These are phyloP conservation scores for Streptopelia turtur DNA, from an alignment of 2,797 vertebrate genomes.

Conservation along the genomic window DNA sequence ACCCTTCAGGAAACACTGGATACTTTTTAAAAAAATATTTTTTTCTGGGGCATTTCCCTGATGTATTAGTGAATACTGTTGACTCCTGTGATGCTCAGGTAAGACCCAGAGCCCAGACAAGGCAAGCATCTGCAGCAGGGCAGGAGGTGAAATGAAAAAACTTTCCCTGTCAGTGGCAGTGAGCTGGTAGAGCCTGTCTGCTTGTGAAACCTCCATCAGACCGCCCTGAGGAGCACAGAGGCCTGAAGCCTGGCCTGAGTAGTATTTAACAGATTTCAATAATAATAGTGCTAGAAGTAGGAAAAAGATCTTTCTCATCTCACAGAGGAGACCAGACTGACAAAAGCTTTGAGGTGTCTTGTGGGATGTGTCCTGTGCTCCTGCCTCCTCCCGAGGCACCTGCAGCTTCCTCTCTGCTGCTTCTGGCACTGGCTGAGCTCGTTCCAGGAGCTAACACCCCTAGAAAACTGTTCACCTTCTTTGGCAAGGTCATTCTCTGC, in stretches of 20 bases:
- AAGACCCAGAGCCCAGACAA: not conserved
- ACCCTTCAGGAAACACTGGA: not conserved
- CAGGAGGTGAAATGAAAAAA: not conserved
- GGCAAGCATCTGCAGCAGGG: not conserved
- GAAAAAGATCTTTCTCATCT: not conserved
- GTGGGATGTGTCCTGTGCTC: not conserved
- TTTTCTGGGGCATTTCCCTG: not conserved
- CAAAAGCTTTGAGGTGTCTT: not conserved
- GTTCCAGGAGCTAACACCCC: not conserved
- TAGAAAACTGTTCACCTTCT: not conserved
- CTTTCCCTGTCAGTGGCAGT: not conserved
- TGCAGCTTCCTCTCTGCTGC: not conserved
- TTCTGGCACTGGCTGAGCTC: accelerated
- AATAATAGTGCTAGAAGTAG: not conserved
- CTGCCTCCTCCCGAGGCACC: not conserved
- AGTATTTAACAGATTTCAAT: not conserved
- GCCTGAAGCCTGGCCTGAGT: not conserved
- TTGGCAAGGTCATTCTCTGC: not conserved
- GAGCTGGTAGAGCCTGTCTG: not conserved
- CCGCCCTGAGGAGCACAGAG: not conserved
- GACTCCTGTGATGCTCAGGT: accelerated
- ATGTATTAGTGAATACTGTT: not conserved
- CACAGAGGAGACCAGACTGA: not conserved
- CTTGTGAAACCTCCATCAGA: not conserved
- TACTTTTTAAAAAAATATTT: no score